Evolutionary conservation across 2,888 invertebrate species (phyloP), one percentile per base, ranked within the genome.

Genomic region (Malthinus seriepunctatus): DNA sequence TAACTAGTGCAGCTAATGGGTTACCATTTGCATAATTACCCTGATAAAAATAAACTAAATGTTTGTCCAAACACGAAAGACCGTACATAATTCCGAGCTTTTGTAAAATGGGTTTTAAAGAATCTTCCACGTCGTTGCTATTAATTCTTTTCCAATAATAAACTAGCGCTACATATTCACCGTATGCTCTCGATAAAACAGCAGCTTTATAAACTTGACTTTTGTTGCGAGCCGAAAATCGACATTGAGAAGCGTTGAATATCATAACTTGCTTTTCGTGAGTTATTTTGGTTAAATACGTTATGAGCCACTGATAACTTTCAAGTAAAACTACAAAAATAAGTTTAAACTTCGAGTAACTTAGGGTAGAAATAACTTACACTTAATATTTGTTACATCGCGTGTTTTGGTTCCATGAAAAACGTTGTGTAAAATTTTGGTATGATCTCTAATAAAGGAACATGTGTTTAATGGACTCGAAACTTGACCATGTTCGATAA

Each of bases 221-320:
- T 69, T 89, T 86, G 73, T 89, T 91, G 56, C 89, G 84, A 0
- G 94, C 92, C 31, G 86, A 85, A 74, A 94, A 93, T 64, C 84
- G 84, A 64, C 89, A 69, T 35, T 67, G 64, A 0, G 88, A 88
- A 10, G 79, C 78, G 0, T 81, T 72, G 11, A 86, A 68, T 47
- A 86, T 82, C 0, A 78, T 66, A 48, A 84, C 81, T 66, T 88
- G 84, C 73, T 86, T 84, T 32, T 80, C 78, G 59, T 86, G 81
- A 0, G 91, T 91, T 61, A 88, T 83, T 56, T 86, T 81, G n/a
- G 92, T 78, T 4, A 95, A 80, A 81, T 90, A 90, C 66, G 90
- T 88, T 44, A 95, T 82, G 14, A 96, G 81, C 94, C 95, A 96
- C 75, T 90, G 86, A 78, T 91, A 95, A 23, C 88, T 85, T 42